Conservation (phyloP, 1,140 invertebrate species). For the Euglossa dilemma region DNA sequence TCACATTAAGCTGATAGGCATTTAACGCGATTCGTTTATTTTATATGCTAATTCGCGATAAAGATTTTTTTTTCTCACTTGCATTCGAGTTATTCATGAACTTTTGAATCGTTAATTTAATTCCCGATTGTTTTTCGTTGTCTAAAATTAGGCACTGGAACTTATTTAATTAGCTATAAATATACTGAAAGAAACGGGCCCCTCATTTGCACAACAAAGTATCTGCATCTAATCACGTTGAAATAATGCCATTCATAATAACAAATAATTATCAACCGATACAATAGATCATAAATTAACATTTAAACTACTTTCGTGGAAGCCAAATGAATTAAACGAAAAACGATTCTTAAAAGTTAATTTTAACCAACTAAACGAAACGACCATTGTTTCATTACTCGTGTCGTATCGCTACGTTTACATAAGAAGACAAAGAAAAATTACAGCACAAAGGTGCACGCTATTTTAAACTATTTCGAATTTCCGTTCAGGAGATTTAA, state of each 20-base stretch:
- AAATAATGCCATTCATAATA: background rate
- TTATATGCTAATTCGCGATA: background rate
- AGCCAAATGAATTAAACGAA: no score
- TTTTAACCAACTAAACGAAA: no score
- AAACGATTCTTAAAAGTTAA: no score
- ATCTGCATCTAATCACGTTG: background rate
- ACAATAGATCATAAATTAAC: background rate
- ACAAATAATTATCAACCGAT: background rate
- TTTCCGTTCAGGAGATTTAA: background rate
- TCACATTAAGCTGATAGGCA: no score
- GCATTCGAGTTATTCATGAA: background rate
- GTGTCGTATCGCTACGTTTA: background rate
- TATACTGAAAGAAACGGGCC: background rate
- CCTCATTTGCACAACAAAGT: background rate
- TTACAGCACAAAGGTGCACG: no score
- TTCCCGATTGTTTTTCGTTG: background rate
- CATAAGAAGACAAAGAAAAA: background rate
- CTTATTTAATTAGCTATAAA: background rate
- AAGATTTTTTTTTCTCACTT: background rate
- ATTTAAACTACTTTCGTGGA: no score
- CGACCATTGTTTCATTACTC: no score
- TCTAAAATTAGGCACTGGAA: background rate
- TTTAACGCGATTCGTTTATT: background rate
- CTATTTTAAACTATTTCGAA: background rate
- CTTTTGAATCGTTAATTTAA: background rate